These are phyloP conservation scores for Caretta caretta DNA, from an alignment of 2,113 vertebrate species.

Conservation along the genomic window DNA sequence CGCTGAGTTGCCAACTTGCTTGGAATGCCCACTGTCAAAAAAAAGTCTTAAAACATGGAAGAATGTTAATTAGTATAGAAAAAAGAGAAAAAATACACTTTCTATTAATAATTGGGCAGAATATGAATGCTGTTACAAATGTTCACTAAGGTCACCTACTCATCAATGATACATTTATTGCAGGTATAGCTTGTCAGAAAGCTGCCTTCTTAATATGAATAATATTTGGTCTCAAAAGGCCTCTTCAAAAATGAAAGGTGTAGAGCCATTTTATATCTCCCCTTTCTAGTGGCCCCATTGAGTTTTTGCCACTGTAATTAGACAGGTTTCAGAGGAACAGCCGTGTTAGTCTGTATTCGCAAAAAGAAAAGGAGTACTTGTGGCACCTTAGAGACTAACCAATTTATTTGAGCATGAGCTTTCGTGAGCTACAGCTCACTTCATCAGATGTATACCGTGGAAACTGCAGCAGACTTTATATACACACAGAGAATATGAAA, in stretches of 20 bases:
- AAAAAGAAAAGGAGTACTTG: no score
- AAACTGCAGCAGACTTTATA: no score
- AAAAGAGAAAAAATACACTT: slow-evolving; percentile 43
- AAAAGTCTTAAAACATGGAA: slow-evolving; percentile 40
- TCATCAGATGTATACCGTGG: no score
- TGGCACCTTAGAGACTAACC: no score
- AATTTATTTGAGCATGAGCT: no score
- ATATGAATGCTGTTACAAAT: slow-evolving; percentile 30
- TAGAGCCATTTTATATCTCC: slow-evolving; percentile 57
- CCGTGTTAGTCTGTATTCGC: no score
- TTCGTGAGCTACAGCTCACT: no score
- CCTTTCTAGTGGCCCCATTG: slow-evolving; percentile 43
- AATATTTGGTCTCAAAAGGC: slow-evolving; percentile 36
- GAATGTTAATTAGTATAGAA: slow-evolving; percentile 35
- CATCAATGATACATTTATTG: slow-evolving; percentile 26
- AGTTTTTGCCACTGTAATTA: slow-evolving; percentile 53
- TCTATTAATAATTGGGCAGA: slow-evolving; percentile 65
- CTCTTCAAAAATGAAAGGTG: slow-evolving; percentile 52
- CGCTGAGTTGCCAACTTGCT: not conserved
- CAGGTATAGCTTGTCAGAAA: slow-evolving; percentile 9
- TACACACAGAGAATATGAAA: no score
- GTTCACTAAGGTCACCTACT: not conserved
- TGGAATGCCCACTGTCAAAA: slow-evolving; percentile 27
- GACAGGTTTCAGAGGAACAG: no score
- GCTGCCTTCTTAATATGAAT: slow-evolving; percentile 48